Evolutionary conservation across 2,888 invertebrate species (phyloP).

Genomic region (Drymonia ruficornis): DNA sequence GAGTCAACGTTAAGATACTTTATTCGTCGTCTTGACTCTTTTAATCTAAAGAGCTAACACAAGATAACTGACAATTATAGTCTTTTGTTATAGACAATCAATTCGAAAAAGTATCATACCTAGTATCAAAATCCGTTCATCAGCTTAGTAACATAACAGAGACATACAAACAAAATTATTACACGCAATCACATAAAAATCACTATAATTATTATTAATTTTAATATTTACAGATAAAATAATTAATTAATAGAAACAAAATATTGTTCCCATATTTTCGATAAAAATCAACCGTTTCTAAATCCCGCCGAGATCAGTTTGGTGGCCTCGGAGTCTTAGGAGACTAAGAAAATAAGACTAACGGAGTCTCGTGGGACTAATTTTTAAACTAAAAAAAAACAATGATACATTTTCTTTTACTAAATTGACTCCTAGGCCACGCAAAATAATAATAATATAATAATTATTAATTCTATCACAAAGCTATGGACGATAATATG

Average conservation of each 20-base stretch:
- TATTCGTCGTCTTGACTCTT: too few species aligned
- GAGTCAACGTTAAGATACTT: too few species aligned
- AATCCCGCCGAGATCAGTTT: slow-evolving; percentile 1
- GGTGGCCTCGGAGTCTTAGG: slow-evolving; percentile 1
- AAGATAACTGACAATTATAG: too few species aligned
- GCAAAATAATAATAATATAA: background rate
- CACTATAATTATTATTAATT: slow-evolving; percentile 13
- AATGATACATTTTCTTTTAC: background rate
- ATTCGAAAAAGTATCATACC: too few species aligned
- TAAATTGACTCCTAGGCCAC: background rate
- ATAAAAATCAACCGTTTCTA: slow-evolving; percentile 15
- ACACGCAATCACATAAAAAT: slow-evolving; percentile 10
- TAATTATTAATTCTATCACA: background rate
- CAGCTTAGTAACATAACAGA: background rate
- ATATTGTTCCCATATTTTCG: slow-evolving; percentile 37
- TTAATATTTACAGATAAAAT: slow-evolving; percentile 19
- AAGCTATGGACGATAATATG: background rate
- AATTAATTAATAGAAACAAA: slow-evolving; percentile 25
- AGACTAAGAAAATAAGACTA: slow-evolving; percentile 17
- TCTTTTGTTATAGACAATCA: too few species aligned
- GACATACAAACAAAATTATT: background rate
- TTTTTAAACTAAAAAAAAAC: too few species aligned
- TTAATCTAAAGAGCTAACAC: too few species aligned
- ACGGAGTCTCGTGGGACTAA: background rate
- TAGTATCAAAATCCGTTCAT: background rate